Conservation (phyloP, 2,888 invertebrate genomes). For the Andrena fulva region DNA sequence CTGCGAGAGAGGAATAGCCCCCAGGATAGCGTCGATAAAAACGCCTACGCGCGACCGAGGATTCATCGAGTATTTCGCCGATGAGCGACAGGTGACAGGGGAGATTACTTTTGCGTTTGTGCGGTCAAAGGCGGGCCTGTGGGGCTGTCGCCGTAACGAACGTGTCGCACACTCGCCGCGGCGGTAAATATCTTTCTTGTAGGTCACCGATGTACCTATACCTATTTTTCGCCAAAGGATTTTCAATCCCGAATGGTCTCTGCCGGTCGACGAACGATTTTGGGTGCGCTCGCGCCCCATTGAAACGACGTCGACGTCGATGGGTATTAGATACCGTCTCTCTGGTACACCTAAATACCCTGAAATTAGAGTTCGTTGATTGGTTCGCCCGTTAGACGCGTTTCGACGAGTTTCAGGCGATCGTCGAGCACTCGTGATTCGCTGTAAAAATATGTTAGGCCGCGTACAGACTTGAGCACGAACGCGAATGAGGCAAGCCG, state of each 20-base stretch:
- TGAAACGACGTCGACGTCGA: background rate
- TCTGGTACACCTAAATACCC: no score
- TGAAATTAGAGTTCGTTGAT: slow-evolving; percentile 2
- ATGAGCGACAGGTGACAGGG: slow-evolving; percentile 72
- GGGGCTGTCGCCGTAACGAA: background rate
- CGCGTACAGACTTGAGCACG: no score
- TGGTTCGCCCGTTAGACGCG: background rate
- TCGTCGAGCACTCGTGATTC: background rate
- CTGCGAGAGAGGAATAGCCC: slow-evolving; percentile 46
- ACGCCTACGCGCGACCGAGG: slow-evolving; percentile 59
- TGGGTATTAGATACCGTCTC: no score
- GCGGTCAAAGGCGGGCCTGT: slow-evolving; percentile 24
- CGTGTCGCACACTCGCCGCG: background rate
- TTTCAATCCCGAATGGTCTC: slow-evolving; percentile 57
- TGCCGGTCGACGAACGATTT: slow-evolving; percentile 42
- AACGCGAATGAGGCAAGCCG: no score
- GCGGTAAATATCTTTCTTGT: slow-evolving; percentile 51
- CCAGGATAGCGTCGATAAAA: slow-evolving; percentile 65
- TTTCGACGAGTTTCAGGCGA: slow-evolving; percentile 1
- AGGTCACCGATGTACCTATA: slow-evolving; percentile 41
- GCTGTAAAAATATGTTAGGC: background rate
- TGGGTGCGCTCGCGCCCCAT: slow-evolving; percentile 34
- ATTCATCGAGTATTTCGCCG: slow-evolving; percentile 69
- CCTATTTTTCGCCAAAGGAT: slow-evolving; percentile 32
- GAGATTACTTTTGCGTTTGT: slow-evolving; percentile 71